Conservation (phyloP, 2,888 invertebrate genomes). For the Neoitamus cyanurus region DNA sequence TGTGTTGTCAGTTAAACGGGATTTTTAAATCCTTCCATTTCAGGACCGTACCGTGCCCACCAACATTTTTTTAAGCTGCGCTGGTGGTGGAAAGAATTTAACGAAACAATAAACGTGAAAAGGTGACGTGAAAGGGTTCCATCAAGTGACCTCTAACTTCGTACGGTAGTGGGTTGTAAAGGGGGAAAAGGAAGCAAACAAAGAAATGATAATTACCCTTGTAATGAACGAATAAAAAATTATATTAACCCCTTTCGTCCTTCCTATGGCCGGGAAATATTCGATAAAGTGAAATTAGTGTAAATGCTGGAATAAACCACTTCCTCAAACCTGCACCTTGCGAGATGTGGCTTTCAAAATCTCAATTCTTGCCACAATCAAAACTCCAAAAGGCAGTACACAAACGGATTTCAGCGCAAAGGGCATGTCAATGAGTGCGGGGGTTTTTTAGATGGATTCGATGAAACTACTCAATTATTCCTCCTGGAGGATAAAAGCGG, state of each 20-base stretch:
- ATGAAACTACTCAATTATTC: conserved; percentile 50
- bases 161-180: neutral
- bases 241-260: neutral
- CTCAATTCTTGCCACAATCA: neutral
- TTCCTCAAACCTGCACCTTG: neutral
- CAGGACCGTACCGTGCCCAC: neutral
- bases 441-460: conserved; percentile 45
- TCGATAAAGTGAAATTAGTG: neutral
- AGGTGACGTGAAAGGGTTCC: neutral
- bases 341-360: neutral
- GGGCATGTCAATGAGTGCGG: conserved; percentile 19
- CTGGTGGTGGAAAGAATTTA: neutral
- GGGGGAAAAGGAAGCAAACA: neutral
- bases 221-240: neutral
- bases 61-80: neutral
- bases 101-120: neutral
- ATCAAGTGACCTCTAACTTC: neutral
- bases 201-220: neutral
- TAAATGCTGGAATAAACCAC: neutral
- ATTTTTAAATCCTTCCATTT: conserved; percentile 22
- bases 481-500: conserved; percentile 47
- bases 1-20: conserved; percentile 33
- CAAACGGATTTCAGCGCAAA: neutral
- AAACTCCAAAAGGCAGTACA: neutral
- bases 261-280: neutral